These are phyloP conservation scores for Hedya salicella DNA, from an alignment of 2,888 invertebrate species.

Conservation along the genomic window DNA sequence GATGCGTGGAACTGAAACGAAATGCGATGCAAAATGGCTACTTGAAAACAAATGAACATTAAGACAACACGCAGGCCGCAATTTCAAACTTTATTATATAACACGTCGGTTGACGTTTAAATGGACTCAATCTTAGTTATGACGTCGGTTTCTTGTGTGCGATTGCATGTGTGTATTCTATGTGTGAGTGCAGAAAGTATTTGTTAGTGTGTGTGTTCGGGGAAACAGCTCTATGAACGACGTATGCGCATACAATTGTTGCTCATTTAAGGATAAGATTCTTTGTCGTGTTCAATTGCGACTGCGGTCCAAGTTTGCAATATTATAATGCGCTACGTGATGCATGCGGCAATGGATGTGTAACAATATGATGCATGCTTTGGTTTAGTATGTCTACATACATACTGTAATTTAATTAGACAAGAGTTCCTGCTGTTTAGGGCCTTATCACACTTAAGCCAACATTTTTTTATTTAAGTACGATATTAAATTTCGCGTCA, in stretches of 20 bases:
- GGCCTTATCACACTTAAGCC: too few relatives aligned
- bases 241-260: slow-evolving; percentile 19
- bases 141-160: not conserved
- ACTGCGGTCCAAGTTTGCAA: not conserved
- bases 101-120: not conserved
- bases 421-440: too few relatives aligned
- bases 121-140: not conserved
- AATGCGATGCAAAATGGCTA: slow-evolving; percentile 9
- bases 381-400: too few relatives aligned
- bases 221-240: not conserved
- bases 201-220: slow-evolving; percentile 15
- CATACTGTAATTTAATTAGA: too few relatives aligned
- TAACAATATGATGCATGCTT: too few relatives aligned
- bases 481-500: too few relatives aligned
- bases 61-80: not conserved
- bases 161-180: not conserved
- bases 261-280: slow-evolving; percentile 11
- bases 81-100: not conserved
- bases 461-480: too few relatives aligned
- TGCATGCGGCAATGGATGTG: too few relatives aligned
- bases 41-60: slow-evolving; percentile 9
- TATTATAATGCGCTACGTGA: not conserved
- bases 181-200: not conserved
- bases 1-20: slow-evolving; percentile 10
- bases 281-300: not conserved